phyloP scores from a whole-genome alignment of 2,113 vertebrate genomes.

The Climacteris rufus region DNA sequence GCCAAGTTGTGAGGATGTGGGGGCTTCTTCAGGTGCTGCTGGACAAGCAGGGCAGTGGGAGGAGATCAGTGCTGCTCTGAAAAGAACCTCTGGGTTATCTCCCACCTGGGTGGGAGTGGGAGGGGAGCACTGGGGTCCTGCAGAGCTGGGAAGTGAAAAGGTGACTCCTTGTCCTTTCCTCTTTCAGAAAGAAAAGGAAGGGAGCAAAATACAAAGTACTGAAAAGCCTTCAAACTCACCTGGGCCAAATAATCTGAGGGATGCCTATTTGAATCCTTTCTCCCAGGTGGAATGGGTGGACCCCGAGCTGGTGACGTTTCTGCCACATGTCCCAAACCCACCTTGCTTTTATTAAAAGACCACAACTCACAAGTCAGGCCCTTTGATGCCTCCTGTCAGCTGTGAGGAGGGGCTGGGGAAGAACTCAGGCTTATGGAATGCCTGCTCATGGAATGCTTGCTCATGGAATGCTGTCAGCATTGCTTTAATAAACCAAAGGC shows the following conservation, averaged over 20 bases:
- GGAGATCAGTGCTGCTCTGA: background rate
- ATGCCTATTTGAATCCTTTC: background rate
- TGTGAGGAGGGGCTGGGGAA: background rate
- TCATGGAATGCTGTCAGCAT: background rate
- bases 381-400: background rate
- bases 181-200: background rate
- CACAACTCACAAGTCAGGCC: no score
- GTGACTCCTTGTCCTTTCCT: background rate
- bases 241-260: background rate
- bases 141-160: background rate
- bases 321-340: background rate
- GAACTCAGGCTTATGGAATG: rapidly evolving
- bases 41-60: background rate
- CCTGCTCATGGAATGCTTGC: background rate
- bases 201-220: background rate
- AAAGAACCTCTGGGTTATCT: background rate
- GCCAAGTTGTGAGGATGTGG: background rate
- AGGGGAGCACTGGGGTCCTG: background rate
- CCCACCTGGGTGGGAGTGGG: background rate
- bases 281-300: background rate
- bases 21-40: background rate
- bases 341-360: background rate
- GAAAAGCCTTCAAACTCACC: background rate
- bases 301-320: background rate
- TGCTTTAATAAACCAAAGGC: background rate